A percentile compares a stretch with the other conserved stretches of the same genome.
Conservation (phyloP, 2,113 vertebrate species). For the Desmodus rotundus region DNA sequence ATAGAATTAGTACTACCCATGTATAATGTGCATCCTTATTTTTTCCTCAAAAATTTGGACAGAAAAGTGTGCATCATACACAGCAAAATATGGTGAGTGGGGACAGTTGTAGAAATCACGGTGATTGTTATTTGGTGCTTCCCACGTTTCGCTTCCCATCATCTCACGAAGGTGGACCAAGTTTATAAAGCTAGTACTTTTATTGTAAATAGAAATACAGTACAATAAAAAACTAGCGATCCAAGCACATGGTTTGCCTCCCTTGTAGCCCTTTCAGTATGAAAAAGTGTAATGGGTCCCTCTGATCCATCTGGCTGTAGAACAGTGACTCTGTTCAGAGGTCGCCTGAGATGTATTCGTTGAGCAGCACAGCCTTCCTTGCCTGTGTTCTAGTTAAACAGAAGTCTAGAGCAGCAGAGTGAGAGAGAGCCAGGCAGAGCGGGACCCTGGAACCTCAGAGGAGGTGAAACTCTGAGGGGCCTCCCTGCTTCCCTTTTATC, state of each 20-base stretch:
- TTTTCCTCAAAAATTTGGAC: no score
- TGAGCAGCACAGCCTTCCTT: background rate
- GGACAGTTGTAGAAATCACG: background rate
- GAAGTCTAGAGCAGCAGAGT: background rate
- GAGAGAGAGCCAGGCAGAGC: background rate
- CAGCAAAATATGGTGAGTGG: no score
- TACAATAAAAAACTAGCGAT: background rate
- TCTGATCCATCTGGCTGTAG: background rate
- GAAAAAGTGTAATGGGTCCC: background rate
- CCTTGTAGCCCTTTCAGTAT: background rate
- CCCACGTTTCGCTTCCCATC: no score
- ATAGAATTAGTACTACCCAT: no score
- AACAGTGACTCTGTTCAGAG: background rate
- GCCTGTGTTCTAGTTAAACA: background rate
- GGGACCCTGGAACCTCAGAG: background rate
- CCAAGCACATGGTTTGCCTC: background rate
- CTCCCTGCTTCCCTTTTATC: background rate
- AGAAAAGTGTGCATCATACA: no score
- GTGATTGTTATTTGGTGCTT: background rate
- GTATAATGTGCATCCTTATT: no score
- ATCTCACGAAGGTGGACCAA: background rate
- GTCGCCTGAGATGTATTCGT: background rate
- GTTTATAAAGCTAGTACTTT: background rate
- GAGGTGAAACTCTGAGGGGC: background rate
- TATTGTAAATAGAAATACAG: background rate